phyloP scores from a whole-genome alignment of 35 echinoderm and acorn worm species.

The Diadema setosum region DNA sequence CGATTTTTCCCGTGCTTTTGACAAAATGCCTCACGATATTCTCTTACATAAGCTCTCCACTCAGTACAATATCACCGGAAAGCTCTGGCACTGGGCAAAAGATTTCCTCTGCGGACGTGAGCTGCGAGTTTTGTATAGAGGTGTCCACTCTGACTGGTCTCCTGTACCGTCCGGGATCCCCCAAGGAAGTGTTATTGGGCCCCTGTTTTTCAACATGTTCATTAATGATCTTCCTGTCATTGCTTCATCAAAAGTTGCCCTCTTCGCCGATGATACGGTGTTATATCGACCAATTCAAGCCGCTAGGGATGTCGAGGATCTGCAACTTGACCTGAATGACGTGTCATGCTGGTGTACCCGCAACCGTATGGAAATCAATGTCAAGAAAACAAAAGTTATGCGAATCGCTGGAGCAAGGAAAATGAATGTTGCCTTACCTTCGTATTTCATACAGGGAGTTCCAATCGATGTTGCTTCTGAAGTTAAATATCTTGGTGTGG shows the following conservation, averaged over 20 bases:
- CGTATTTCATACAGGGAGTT: too few species aligned
- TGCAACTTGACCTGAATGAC: too few species aligned
- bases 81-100: background rate
- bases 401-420: too few species aligned
- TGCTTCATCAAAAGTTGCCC: background rate
- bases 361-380: too few species aligned
- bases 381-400: too few species aligned
- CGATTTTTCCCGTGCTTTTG: constrained; percentile 26
- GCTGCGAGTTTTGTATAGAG: background rate
- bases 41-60: background rate
- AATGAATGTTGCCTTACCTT: too few species aligned
- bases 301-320: too few species aligned
- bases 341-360: too few species aligned
- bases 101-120: background rate
- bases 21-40: constrained; percentile 11
- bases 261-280: constrained; percentile 45
- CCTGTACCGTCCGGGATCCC: constrained; percentile 36
- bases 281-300: constrained; percentile 41
- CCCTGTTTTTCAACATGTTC: constrained; percentile 28
- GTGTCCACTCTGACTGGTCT: constrained; percentile 6
- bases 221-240: constrained; percentile 21
- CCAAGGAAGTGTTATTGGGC: constrained; percentile 38
- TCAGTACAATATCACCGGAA: background rate
- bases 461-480: too few species aligned
- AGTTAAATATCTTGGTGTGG: too few species aligned